These are phyloP conservation scores for Synergus umbraculus DNA, from an alignment of 2,888 invertebrate species.

Conservation along the genomic window DNA sequence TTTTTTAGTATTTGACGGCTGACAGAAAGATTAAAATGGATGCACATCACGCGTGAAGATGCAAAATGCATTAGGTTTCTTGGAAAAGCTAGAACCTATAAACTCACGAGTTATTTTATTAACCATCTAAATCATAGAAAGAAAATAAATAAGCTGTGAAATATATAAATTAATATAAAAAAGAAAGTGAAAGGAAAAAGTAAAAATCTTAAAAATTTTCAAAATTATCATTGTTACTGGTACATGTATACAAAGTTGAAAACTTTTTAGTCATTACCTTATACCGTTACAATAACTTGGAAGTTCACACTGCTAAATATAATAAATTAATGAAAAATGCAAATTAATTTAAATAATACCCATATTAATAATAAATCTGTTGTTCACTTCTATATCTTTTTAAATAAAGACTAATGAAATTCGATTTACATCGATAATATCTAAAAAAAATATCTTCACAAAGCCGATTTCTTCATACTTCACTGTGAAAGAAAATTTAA, in stretches of 20 bases:
- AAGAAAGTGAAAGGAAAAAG: not conserved
- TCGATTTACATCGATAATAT: not conserved
- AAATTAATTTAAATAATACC: slow-evolving; percentile 29
- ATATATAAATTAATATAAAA: not conserved
- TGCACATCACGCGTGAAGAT: not conserved
- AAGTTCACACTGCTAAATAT: not conserved
- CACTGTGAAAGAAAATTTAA: not conserved
- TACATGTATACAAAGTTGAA: slow-evolving; percentile 11
- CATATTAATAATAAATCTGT: slow-evolving; percentile 8
- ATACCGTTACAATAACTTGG: not conserved
- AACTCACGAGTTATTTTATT: not conserved
- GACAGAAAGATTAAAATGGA: slow-evolving; percentile 1
- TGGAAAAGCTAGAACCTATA: not conserved
- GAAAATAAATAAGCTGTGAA: not conserved
- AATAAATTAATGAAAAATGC: slow-evolving; percentile 27
- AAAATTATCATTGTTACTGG: not conserved
- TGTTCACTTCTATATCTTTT: not conserved
- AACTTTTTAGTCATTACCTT: slow-evolving; percentile 19
- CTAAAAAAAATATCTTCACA: not conserved
- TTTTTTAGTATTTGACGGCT: not conserved
- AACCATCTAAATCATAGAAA: not conserved
- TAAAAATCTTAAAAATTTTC: not conserved
- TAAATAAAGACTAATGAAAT: not conserved
- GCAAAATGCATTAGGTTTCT: not conserved
- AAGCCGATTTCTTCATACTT: not conserved